Percentiles rank a stretch among this genome's conserved stretches.
Conservation (phyloP, 2,113 vertebrate genomes). For the Odocoileus virginianus region DNA sequence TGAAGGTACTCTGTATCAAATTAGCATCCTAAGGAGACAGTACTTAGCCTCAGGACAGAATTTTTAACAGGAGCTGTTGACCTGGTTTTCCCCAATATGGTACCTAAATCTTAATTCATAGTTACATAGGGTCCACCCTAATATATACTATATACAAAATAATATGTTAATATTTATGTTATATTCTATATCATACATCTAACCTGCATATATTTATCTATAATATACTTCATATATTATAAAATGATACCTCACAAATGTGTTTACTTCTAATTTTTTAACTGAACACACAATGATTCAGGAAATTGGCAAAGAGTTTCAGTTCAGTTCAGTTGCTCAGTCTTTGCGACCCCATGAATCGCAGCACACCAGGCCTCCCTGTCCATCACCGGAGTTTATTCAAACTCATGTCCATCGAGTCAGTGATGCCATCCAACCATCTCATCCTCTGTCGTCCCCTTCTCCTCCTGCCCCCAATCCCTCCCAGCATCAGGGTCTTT, state of each 20-base stretch:
- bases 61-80: neutral
- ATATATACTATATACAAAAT: neutral
- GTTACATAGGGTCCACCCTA: neutral
- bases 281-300: neutral
- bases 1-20: neutral
- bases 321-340: too few relatives aligned
- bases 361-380: too few relatives aligned
- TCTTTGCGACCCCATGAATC: too few relatives aligned
- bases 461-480: too few relatives aligned
- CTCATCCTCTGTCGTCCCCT: too few relatives aligned
- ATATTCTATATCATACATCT: neutral
- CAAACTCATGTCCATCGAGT: too few relatives aligned
- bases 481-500: too few relatives aligned
- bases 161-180: neutral
- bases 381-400: too few relatives aligned
- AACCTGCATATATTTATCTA: neutral
- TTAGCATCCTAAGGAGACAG: neutral
- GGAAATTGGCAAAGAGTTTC: neutral
- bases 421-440: too few relatives aligned
- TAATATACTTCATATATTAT: neutral
- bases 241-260: neutral
- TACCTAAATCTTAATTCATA: neutral
- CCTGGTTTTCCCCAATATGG: neutral
- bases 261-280: neutral
- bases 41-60: neutral